Base-by-base conservation (phyloP, 2,888 invertebrate genomes). In the Julus scanicus region DNA sequence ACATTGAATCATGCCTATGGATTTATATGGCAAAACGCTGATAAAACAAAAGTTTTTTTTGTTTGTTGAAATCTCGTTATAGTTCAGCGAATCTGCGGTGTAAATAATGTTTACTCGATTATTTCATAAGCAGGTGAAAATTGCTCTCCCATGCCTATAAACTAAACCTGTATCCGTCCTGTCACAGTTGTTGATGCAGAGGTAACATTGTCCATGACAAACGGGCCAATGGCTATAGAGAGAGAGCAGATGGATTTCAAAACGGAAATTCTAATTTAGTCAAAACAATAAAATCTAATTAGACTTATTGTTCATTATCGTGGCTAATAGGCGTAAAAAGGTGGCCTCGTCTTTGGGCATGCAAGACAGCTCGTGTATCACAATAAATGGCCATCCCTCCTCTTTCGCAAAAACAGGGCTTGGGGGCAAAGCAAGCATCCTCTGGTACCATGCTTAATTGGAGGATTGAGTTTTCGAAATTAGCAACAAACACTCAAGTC, bases 261-360 rank as follows among this genome's bases (percentile, higher is more conserved):
- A 63, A 63, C 63, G 63, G 63, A 63, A 63, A 63, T 63, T 63
- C 63, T 63, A 63, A 63, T 63, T 63, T 63, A 63, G 63, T n/a
- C 63, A 63, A 63, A 63, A 63, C 63, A 63, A 63, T 63, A 63
- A 63, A 63, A 63, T 63, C 63, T 63, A 63, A 63, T 63, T 63
- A 63, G 63, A 63, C 63, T 63, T 63, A 63, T 63, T 63, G 63
- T 63, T 63, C 63, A 63, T 63, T 63, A 63, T 63, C 63, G 63
- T 63, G 63, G 63, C 20, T 63, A 63, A 63, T 63, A 63, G 63
- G 63, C 63, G 63, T 63, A 63, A 63, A 63, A 63, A 63, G 63
- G 63, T 63, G 63, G 63, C 63, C 63, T 63, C 63, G 63, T 63
- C 63, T 63, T 63, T 63, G 63, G 63, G 44, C 29, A 29, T 29